phyloP scores from a whole-genome alignment of 2,888 invertebrate genomes.

The Aphodius granarius region DNA sequence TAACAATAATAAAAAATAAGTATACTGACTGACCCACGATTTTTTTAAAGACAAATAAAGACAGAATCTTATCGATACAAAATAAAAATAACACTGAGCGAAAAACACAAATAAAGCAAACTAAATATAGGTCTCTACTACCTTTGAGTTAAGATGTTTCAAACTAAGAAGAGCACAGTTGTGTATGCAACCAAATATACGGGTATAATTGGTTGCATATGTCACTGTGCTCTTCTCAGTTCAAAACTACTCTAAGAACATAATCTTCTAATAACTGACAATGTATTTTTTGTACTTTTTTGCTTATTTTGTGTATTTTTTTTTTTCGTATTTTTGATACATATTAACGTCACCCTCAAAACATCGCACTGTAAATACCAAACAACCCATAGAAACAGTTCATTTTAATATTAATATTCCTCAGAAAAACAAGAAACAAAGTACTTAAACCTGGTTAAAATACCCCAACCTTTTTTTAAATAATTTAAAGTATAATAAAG shows the following conservation, averaged over 20 bases:
- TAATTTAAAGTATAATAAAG: neutral
- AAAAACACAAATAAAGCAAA: neutral
- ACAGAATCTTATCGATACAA: neutral
- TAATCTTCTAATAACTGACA: conserved; percentile 2
- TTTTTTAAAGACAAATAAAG: neutral
- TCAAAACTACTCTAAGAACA: too few species aligned
- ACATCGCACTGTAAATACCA: neutral
- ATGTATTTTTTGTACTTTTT: conserved; percentile 11
- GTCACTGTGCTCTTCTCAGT: too few species aligned
- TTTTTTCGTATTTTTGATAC: neutral
- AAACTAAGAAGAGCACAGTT: too few species aligned
- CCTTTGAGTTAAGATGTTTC: neutral
- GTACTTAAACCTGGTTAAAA: neutral
- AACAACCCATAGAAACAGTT: neutral
- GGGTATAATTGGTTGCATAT: too few species aligned
- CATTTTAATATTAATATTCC: conserved; percentile 9
- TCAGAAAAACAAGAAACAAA: neutral
- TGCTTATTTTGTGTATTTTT: conserved; percentile 7
- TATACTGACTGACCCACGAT: neutral
- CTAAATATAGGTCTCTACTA: neutral
- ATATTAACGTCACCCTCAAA: neutral
- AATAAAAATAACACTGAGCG: neutral
- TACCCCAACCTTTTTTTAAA: neutral
- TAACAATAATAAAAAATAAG: conserved; percentile 9
- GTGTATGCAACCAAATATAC: too few species aligned